A percentile compares a stretch with the other conserved stretches of the same genome.
phyloP scores from a whole-genome alignment of 2,113 vertebrate genomes.

The Emydura subglobosa region DNA sequence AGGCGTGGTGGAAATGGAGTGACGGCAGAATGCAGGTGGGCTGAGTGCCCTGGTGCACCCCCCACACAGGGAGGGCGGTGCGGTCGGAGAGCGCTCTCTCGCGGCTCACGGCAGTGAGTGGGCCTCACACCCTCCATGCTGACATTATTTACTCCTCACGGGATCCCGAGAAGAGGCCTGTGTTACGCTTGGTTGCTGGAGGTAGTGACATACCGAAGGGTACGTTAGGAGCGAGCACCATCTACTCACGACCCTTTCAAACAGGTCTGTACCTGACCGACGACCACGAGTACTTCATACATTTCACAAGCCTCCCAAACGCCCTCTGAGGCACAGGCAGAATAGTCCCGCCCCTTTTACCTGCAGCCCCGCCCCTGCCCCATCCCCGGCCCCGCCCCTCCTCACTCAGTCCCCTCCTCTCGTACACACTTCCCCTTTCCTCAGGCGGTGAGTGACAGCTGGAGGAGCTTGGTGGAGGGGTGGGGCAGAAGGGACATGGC shows the following conservation, averaged over 20 bases:
- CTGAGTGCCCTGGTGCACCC: not conserved
- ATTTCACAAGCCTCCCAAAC: constrained; percentile 22
- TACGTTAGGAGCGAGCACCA: not conserved
- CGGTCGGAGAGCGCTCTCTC: not conserved
- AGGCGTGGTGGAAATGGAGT: constrained; percentile 37
- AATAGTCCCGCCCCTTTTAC: no score
- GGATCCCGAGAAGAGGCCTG: not conserved
- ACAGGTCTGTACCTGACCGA: not conserved
- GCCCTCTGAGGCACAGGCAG: not conserved
- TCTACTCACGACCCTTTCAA: not conserved
- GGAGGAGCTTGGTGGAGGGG: no score
- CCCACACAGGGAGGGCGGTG: not conserved
- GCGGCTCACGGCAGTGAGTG: fast-evolving
- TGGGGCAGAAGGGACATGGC: no score
- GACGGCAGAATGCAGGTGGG: not conserved
- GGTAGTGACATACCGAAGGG: not conserved
- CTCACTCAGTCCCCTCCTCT: no score
- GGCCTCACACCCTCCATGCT: not conserved
- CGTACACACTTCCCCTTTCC: no score
- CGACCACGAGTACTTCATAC: not conserved
- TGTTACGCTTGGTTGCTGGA: not conserved
- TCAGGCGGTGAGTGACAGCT: no score
- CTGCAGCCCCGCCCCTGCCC: no score
- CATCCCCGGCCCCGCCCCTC: no score
- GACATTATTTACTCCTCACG: not conserved